Conservation (phyloP, 2,888 invertebrate species). For the Plagodis dolabraria region DNA sequence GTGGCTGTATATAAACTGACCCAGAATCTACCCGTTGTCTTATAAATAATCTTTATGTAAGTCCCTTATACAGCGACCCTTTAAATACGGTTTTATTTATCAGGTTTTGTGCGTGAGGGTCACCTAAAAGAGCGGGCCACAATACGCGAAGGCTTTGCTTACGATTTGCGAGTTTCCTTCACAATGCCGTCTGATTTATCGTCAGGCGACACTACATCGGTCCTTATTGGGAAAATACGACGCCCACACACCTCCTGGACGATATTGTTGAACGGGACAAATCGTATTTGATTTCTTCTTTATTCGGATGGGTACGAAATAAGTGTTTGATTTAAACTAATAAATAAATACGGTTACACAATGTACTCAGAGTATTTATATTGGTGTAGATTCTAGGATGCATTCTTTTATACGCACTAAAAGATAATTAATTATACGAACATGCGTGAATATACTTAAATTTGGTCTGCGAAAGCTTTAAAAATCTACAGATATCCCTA, state of each 20-base stretch:
- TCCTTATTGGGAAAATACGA: slow-evolving; percentile 56
- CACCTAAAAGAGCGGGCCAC: slow-evolving; percentile 45
- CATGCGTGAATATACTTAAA: no score
- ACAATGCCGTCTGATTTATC: slow-evolving; percentile 69
- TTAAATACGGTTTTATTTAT: slow-evolving; percentile 38
- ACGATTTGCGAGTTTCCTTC: slow-evolving; percentile 61
- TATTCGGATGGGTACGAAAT: slow-evolving; percentile 8
- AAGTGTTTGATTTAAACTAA: slow-evolving; percentile 31
- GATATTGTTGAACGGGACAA: slow-evolving; percentile 47
- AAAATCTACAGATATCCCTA: no score
- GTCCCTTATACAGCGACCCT: slow-evolving; percentile 23
- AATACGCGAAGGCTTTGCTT: slow-evolving; percentile 55
- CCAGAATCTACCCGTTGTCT: slow-evolving; percentile 13
- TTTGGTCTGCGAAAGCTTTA: no score
- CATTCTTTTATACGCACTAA: no score
- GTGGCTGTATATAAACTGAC: background rate
- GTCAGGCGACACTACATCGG: slow-evolving; percentile 54
- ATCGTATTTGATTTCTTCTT: slow-evolving; percentile 39
- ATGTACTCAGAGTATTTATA: no score
- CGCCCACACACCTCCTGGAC: slow-evolving; percentile 53
- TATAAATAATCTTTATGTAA: slow-evolving; percentile 28
- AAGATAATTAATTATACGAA: no score
- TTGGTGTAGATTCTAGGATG: no score
- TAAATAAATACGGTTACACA: slow-evolving; percentile 9
- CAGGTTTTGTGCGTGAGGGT: slow-evolving; percentile 44